Conservation (phyloP, 37 sponge, comb jelly and placozoan species). For the Geodia barretti region DNA sequence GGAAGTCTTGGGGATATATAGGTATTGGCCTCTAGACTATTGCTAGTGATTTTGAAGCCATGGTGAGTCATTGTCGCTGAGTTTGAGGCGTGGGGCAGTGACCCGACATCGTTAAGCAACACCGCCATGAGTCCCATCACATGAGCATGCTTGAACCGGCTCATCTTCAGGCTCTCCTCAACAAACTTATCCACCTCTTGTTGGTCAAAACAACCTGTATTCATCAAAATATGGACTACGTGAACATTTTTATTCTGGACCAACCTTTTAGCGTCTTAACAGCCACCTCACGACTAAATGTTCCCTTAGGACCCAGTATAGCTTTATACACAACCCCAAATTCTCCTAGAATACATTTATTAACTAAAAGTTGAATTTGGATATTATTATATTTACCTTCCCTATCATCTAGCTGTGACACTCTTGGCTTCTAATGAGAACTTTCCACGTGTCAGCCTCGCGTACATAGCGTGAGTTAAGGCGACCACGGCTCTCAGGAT, state of each 20-base stretch:
- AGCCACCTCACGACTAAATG: neutral
- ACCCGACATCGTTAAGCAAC: neutral
- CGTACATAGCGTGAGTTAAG: neutral
- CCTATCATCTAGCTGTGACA: neutral
- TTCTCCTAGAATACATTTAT: neutral
- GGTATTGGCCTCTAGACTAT: too few species aligned
- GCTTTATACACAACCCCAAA: neutral
- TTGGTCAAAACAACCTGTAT: neutral
- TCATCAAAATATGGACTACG: neutral
- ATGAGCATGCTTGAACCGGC: neutral
- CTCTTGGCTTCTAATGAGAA: neutral
- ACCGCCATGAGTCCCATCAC: neutral
- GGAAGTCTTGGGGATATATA: too few species aligned
- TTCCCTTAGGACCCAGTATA: neutral
- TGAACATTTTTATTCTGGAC: neutral
- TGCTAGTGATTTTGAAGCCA: too few species aligned
- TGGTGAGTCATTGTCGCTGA: too few species aligned
- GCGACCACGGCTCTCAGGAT: too few species aligned
- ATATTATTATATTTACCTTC: neutral
- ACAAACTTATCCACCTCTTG: neutral
- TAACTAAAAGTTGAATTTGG: neutral
- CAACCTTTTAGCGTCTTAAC: neutral
- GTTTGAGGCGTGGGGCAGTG: too few species aligned
- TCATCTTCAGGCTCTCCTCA: neutral
- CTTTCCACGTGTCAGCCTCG: neutral